Conservation (phyloP, 2,113 vertebrate species). For the Silurus asotus region DNA sequence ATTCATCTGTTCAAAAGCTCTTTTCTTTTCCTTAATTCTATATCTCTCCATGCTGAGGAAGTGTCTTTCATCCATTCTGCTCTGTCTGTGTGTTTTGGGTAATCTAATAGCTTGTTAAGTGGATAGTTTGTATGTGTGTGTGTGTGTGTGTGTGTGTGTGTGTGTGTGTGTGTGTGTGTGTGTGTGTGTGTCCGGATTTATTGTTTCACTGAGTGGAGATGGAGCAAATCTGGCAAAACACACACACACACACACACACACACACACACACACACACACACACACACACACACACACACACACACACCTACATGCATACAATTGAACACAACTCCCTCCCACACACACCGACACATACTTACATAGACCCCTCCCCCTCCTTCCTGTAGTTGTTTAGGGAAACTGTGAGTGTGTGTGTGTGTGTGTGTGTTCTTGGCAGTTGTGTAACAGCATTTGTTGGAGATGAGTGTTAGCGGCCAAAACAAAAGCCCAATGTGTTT, state of each 20-base stretch:
- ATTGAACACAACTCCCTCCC: too few relatives aligned
- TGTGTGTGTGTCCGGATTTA: slow-evolving; percentile 27
- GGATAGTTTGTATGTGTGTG: slow-evolving; percentile 28
- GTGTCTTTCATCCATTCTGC: not conserved
- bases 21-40: not conserved
- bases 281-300: slow-evolving; percentile 15
- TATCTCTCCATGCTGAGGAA: not conserved
- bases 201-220: slow-evolving; percentile 24
- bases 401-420: slow-evolving; percentile 18
- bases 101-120: slow-evolving; percentile 56
- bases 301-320: too few relatives aligned
- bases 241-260: not conserved
- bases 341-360: not conserved
- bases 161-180: slow-evolving; percentile 44
- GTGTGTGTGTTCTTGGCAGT: slow-evolving; percentile 45
- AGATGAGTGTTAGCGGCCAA: slow-evolving; percentile 40
- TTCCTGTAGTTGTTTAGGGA: slow-evolving; percentile 10
- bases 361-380: not conserved
- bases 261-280: not conserved
- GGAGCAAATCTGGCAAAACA: slow-evolving; percentile 30
- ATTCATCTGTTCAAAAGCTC: not conserved
- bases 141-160: too few relatives aligned
- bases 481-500: slow-evolving; percentile 47
- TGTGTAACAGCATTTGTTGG: slow-evolving; percentile 37
- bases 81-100: slow-evolving; percentile 35